A percentile compares a stretch with the other conserved stretches of the same genome.
Conservation (phyloP, 2,113 vertebrate species). For the Climacteris rufus region DNA sequence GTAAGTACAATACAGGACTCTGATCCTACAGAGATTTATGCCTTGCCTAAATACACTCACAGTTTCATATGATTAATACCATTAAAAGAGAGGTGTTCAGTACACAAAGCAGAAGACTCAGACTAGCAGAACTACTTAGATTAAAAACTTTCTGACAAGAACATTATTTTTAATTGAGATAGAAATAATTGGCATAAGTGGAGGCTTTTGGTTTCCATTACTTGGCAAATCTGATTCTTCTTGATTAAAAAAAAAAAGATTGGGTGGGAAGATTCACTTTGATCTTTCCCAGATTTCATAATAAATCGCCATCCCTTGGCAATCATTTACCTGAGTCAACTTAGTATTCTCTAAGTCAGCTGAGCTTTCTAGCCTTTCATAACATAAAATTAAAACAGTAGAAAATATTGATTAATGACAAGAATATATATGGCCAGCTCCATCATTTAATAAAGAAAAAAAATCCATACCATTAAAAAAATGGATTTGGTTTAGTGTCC, state of each 20-base stretch:
- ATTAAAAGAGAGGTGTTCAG: background rate
- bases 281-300: background rate
- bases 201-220: background rate
- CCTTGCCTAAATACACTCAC: background rate
- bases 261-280: background rate
- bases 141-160: background rate
- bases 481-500: background rate
- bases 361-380: constrained; percentile 3
- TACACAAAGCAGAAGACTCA: background rate
- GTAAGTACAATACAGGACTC: background rate
- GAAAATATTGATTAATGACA: constrained; percentile 52
- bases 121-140: background rate
- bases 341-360: background rate
- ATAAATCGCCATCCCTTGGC: background rate
- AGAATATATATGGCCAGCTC: constrained; percentile 22
- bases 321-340: constrained; percentile 15
- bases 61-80: background rate
- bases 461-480: constrained; percentile 30
- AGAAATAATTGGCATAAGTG: constrained; percentile 1
- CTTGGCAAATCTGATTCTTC: background rate
- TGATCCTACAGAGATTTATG: background rate
- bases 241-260: background rate
- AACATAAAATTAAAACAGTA: constrained; percentile 44
- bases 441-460: constrained; percentile 2
- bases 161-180: constrained; percentile 4